A percentile compares a stretch with the other conserved stretches of the same genome.
phyloP scores from a whole-genome alignment of 2,113 vertebrate genomes.

The Pygoscelis adeliae region DNA sequence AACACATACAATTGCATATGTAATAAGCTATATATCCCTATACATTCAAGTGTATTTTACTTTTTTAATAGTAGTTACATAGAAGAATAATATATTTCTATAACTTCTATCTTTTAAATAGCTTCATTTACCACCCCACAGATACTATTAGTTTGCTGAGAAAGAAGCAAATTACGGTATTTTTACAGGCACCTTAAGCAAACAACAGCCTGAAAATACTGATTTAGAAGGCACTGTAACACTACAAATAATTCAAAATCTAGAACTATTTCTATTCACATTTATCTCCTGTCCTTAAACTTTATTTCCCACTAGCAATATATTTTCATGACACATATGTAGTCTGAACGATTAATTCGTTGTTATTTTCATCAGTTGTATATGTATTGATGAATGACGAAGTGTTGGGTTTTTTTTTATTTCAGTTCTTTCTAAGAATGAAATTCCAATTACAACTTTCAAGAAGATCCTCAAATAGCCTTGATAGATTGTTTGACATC shows the following conservation, averaged over 20 bases:
- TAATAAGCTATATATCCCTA: neutral
- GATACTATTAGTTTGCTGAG: neutral
- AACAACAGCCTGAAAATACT: neutral
- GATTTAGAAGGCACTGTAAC: neutral
- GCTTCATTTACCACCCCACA: neutral
- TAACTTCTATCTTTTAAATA: neutral
- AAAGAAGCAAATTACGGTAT: neutral
- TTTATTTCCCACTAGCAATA: neutral
- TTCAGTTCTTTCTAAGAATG: neutral
- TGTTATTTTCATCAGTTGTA: neutral
- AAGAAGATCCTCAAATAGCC: neutral
- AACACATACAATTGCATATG: fast-evolving
- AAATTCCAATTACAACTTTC: neutral
- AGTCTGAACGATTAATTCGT: neutral
- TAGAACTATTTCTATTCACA: neutral
- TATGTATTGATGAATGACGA: neutral
- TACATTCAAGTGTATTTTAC: neutral
- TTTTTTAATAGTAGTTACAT: neutral
- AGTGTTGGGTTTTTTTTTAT: neutral
- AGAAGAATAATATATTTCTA: neutral
- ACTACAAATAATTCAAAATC: neutral
- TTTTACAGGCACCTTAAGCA: neutral
- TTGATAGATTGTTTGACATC: neutral
- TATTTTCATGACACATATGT: neutral
- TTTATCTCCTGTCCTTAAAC: neutral